Evolutionary conservation across 2,888 invertebrate species (phyloP).

Genomic region (Tipula helvola): DNA sequence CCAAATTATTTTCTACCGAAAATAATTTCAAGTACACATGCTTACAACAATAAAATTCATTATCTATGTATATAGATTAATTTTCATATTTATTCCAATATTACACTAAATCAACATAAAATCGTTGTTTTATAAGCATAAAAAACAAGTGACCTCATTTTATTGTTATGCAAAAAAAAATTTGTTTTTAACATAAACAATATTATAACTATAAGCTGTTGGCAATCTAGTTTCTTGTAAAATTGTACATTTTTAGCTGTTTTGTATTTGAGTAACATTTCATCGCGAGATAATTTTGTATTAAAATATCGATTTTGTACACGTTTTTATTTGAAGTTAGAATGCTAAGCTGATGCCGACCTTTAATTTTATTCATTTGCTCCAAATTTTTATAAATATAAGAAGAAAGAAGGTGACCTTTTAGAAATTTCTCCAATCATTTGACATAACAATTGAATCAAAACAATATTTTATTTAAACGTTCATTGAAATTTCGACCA

Average conservation of each 20-base stretch:
- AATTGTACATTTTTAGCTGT: background rate
- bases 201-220: background rate
- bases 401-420: background rate
- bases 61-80: background rate
- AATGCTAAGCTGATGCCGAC: background rate
- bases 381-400: background rate
- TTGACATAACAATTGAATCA: too few relatives aligned
- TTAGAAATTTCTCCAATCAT: too few relatives aligned
- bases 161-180: background rate
- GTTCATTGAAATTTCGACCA: too few relatives aligned
- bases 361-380: background rate
- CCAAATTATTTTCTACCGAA: background rate
- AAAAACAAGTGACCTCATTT: background rate
- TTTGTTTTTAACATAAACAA: background rate
- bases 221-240: background rate
- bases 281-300: background rate
- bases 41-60: background rate
- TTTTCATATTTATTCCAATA: background rate
- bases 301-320: background rate
- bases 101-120: background rate
- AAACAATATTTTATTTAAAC: too few relatives aligned
- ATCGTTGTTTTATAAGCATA: background rate
- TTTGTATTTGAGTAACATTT: background rate
- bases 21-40: background rate
- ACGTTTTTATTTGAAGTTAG: background rate